These are phyloP conservation scores for Coranthus polyacanthus DNA, from an alignment of 2,797 vertebrate genomes.

Conservation along the genomic window DNA sequence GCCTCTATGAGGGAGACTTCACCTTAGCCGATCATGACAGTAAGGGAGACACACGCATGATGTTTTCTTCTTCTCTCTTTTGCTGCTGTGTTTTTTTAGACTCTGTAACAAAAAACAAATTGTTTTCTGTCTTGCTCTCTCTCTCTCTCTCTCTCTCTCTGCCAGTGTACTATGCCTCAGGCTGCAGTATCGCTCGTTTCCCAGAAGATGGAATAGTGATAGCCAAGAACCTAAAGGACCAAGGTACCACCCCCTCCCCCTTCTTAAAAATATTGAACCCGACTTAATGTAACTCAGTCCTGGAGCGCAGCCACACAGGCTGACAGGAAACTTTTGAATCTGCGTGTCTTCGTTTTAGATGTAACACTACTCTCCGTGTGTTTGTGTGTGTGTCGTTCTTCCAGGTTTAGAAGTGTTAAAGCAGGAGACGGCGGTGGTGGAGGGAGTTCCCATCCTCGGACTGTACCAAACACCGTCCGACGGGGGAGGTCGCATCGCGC, in stretches of 20 bases:
- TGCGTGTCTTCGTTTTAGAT: slow-evolving; percentile 3
- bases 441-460: slow-evolving; percentile 94
- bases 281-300: slow-evolving; percentile 11
- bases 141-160: too few species aligned
- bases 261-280: slow-evolving; percentile 19
- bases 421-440: slow-evolving; percentile 93
- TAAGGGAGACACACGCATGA: slow-evolving; percentile 81
- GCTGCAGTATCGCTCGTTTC: slow-evolving; percentile 97
- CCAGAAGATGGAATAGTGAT: slow-evolving; percentile 97
- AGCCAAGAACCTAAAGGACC: slow-evolving; percentile 96
- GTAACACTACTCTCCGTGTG: slow-evolving; percentile 1
- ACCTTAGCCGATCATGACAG: slow-evolving; percentile 96
- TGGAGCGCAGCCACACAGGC: slow-evolving; percentile 22
- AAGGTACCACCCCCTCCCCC: slow-evolving; percentile 85
- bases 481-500: slow-evolving; percentile 92
- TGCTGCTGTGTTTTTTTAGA: neutral
- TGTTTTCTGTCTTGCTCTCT: too few species aligned
- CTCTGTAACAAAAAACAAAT: too few species aligned
- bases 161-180: slow-evolving; percentile 99
- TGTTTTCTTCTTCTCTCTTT: too few species aligned
- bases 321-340: slow-evolving; percentile 8
- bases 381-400: slow-evolving; percentile 11
- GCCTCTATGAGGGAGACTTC: slow-evolving; percentile 97
- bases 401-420: slow-evolving; percentile 96
- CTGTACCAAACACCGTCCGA: slow-evolving; percentile 94